These are phyloP conservation scores for Takifugu ocellatus DNA, from an alignment of 2,797 vertebrate genomes.

Conservation along the genomic window DNA sequence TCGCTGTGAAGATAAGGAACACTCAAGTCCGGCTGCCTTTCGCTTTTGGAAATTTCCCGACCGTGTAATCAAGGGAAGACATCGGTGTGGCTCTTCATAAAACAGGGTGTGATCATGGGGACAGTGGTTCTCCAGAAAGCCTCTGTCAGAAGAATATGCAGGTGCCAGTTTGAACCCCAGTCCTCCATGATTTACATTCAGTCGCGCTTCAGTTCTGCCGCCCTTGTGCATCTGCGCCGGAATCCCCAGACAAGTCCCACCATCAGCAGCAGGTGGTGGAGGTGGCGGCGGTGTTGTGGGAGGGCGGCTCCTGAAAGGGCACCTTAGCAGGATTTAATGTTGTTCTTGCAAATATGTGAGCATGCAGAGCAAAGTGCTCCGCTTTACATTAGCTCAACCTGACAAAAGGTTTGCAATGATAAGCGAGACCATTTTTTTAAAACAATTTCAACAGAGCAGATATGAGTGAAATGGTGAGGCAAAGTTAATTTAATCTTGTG, in stretches of 20 bases:
- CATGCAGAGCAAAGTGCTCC: too few relatives aligned
- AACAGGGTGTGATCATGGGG: slow-evolving; percentile 17
- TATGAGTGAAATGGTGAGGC: too few relatives aligned
- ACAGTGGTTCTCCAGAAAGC: background rate
- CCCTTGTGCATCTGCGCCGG: slow-evolving; percentile 26
- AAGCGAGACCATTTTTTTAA: too few relatives aligned
- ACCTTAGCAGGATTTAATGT: slow-evolving; percentile 7
- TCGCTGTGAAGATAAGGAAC: slow-evolving; percentile 36
- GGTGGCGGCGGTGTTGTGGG: background rate
- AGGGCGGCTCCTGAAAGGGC: slow-evolving; percentile 10
- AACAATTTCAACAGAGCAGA: too few relatives aligned
- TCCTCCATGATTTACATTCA: slow-evolving; percentile 19
- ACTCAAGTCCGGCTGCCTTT: slow-evolving; percentile 45
- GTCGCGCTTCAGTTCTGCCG: slow-evolving; percentile 2
- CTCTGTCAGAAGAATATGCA: background rate
- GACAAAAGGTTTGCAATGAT: too few relatives aligned
- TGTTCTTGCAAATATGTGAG: background rate
- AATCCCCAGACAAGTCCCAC: slow-evolving; percentile 24
- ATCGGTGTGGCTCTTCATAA: slow-evolving; percentile 20
- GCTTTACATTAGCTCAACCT: too few relatives aligned
- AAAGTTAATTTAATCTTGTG: too few relatives aligned
- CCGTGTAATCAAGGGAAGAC: slow-evolving; percentile 41
- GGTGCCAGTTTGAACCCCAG: slow-evolving; percentile 1
- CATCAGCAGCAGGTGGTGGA: slow-evolving; percentile 24
- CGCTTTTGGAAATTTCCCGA: slow-evolving; percentile 53